Conservation (phyloP, 2,888 invertebrate species). For the Clitarchus hookeri region DNA sequence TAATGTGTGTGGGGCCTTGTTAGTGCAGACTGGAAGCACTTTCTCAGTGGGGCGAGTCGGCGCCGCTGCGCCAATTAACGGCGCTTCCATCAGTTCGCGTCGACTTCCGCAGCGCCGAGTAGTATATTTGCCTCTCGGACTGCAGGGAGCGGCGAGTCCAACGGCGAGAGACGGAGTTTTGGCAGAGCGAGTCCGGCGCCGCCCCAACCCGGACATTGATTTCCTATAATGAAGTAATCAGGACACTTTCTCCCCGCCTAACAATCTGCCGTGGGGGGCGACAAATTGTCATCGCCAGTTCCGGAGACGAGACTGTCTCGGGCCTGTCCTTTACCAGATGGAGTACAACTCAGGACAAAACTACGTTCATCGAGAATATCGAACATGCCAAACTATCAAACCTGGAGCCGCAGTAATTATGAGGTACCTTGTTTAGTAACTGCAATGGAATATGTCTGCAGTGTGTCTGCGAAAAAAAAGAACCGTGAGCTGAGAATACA, state of each 20-base stretch:
- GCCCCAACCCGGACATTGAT: background rate
- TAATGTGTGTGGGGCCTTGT: too few species aligned
- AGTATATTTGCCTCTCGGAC: background rate
- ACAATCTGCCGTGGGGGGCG: background rate
- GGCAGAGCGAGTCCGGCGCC: background rate
- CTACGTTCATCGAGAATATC: too few species aligned
- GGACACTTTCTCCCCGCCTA: background rate
- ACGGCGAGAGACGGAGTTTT: background rate
- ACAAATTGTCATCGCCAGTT: background rate
- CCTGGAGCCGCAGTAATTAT: too few species aligned
- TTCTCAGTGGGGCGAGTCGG: background rate
- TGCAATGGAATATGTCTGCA: too few species aligned
- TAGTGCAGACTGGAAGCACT: too few species aligned
- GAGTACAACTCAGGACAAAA: too few species aligned
- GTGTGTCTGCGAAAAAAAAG: too few species aligned
- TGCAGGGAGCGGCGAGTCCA: background rate
- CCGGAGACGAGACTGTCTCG: background rate
- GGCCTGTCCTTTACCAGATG: too few species aligned
- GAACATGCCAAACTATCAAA: too few species aligned
- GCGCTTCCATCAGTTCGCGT: background rate
- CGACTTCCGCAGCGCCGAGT: background rate
- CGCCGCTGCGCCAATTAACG: background rate
- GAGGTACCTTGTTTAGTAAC: too few species aligned
- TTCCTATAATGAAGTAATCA: slow-evolving; percentile 4
- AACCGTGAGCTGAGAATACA: too few species aligned